phyloP scores from a whole-genome alignment of 1,140 invertebrate genomes.

The Drosophila biarmipes region DNA sequence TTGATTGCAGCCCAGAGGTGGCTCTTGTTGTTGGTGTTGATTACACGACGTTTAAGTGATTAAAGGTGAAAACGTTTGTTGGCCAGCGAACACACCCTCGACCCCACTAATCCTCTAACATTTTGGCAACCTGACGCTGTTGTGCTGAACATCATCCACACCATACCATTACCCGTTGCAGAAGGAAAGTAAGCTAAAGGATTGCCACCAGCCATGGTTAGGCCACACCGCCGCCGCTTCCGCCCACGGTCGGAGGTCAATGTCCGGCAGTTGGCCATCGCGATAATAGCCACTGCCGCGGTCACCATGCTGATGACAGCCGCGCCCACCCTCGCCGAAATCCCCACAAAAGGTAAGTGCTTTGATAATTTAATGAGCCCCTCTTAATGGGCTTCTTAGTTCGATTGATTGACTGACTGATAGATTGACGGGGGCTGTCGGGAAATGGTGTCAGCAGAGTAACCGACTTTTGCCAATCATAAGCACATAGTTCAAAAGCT shows the following conservation, averaged over 20 bases:
- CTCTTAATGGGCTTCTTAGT: constrained; percentile 53
- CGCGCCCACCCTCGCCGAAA: constrained; percentile 66
- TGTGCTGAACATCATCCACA: constrained; percentile 26
- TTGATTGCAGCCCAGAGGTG: constrained; percentile 64
- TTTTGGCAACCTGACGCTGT: constrained; percentile 32
- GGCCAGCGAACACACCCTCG: constrained; percentile 8
- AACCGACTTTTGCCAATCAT: neutral
- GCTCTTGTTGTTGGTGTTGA: constrained; percentile 57
- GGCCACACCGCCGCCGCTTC: constrained; percentile 5
- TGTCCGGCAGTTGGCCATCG: constrained; percentile 41
- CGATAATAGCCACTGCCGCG: constrained; percentile 55
- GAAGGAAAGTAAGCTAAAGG: constrained; percentile 38
- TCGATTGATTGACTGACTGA: constrained; percentile 51
- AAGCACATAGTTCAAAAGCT: neutral
- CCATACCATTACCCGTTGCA: constrained; percentile 35
- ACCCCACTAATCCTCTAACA: constrained; percentile 4
- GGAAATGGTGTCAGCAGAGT: neutral
- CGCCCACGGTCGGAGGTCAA: constrained; percentile 7
- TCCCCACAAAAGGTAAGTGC: constrained; percentile 78
- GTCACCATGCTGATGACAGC: constrained; percentile 64
- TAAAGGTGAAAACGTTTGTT: constrained; percentile 72
- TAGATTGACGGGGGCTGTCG: neutral
- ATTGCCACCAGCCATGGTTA: constrained; percentile 19
- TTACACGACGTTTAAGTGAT: constrained; percentile 79
- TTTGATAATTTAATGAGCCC: constrained; percentile 78